Evolutionary conservation across 2,113 vertebrate genomes (phyloP), one percentile per base, ranked within the genome.

Genomic region (Vicugna pacos): DNA sequence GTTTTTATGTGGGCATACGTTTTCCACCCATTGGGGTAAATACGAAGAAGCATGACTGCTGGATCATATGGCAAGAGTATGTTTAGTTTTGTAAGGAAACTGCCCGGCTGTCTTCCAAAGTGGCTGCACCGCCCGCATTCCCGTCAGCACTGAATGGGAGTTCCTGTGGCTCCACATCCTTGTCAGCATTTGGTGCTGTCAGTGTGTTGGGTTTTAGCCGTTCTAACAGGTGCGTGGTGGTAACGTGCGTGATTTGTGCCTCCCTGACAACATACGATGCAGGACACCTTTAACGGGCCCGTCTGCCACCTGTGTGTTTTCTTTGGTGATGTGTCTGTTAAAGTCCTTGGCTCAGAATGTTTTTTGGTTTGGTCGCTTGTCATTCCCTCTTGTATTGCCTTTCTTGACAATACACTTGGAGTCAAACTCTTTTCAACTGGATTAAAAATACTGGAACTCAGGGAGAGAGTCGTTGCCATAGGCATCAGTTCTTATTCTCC

Each of bases 401-500:
- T 5, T 80, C 50, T 89, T 73, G 17, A 3, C 24, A 26, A 62
- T 32, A 72, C 22, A 58, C 89, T 79, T 70, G 38, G 35, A 91
- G 20, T 82, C 20, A 65, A 94, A 67, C 56, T 60, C 5, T 83
- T 65, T 93, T 87, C 15, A 70, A 56, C 1, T 80, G 58, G 3
- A 91, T 80, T 92, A 69, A 81, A 89, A 58, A 69, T 85, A 91
- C 56, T 85, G 73, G 46, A 64, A 73, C 72, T 22, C 64, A 12
- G 60, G 0, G 60, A 48, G 86, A 77, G 15, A 46, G 1, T 58
- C 67, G 22, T 28, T 56, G 6, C 26, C n/a, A 52, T 54, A 81
- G n/a, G 42, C 30, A 11, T 16, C 19, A 30, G 70, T 48, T 54
- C 20, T 83, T 73, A 48, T 67, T 94, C 92, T 80, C 12, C 4